phyloP scores from a whole-genome alignment of 1,140 invertebrate genomes.

The Megalopta genalis region DNA sequence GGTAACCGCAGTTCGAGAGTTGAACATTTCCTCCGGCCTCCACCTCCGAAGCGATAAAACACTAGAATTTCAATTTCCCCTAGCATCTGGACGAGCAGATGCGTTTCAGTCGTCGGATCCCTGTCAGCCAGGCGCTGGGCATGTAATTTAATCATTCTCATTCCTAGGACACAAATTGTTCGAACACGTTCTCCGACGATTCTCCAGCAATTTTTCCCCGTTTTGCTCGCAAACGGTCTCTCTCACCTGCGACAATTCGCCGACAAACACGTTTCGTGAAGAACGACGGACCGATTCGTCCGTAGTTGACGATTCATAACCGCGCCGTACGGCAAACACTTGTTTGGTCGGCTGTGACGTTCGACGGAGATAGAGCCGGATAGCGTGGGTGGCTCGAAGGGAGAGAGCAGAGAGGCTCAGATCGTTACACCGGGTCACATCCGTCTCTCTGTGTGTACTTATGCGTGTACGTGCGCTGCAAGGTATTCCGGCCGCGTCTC shows the following conservation, averaged over 20 bases:
- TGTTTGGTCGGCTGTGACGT: not conserved
- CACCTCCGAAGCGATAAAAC: not conserved
- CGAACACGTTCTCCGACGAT: not conserved
- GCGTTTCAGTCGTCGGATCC: not conserved
- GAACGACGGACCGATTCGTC: not conserved
- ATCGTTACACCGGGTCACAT: slow-evolving; percentile 36
- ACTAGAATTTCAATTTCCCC: not conserved
- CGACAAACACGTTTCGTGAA: not conserved
- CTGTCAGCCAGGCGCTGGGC: not conserved
- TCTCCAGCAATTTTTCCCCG: slow-evolving; percentile 15
- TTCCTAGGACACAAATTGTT: not conserved
- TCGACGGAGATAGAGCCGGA: slow-evolving; percentile 7
- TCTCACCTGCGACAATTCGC: not conserved
- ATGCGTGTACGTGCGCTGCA: slow-evolving; percentile 37
- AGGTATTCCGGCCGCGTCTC: slow-evolving; percentile 59
- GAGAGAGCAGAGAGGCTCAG: not conserved
- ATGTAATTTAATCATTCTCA: slow-evolving; percentile 13
- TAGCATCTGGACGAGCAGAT: not conserved
- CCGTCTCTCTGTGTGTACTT: slow-evolving; percentile 25
- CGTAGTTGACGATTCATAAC: slow-evolving; percentile 10
- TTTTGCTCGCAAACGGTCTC: not conserved
- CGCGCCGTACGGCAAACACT: not conserved
- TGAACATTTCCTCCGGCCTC: not conserved
- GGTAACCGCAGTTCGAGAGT: too few species aligned
- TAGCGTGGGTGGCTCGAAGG: not conserved